Evolutionary conservation across 2,113 vertebrate species (phyloP).

Genomic region (Gambusia affinis): DNA sequence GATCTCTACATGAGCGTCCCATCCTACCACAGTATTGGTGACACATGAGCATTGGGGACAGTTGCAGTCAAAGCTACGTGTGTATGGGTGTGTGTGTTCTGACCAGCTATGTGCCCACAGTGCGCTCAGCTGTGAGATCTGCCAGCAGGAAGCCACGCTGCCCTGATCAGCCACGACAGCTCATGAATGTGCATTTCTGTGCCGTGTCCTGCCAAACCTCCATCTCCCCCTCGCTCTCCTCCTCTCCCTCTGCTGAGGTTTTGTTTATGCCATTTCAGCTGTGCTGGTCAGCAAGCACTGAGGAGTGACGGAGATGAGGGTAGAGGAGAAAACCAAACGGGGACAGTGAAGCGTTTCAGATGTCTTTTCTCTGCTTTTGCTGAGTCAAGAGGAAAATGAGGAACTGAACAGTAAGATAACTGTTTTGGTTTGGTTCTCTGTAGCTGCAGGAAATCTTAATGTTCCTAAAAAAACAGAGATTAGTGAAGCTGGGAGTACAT

Average conservation of each 20-base stretch:
- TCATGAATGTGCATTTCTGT: slow-evolving; percentile 41
- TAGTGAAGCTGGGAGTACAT: not conserved
- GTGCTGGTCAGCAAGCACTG: slow-evolving; percentile 10
- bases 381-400: not conserved
- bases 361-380: not conserved
- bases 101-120: slow-evolving; percentile 31
- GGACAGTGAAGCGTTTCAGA: not conserved
- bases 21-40: not conserved
- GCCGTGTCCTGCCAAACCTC: not conserved
- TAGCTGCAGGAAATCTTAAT: no score
- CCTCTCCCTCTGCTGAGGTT: slow-evolving; percentile 4
- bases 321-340: not conserved
- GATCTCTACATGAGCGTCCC: not conserved
- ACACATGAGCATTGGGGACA: slow-evolving; percentile 1
- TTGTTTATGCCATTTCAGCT: slow-evolving; percentile 18
- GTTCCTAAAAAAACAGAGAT: no score
- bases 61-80: slow-evolving; percentile 11
- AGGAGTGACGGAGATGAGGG: slow-evolving; percentile 10
- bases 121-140: slow-evolving; percentile 35
- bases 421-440: no score
- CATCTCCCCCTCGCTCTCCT: not conserved
- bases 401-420: not conserved
- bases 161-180: slow-evolving; percentile 27
- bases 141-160: slow-evolving; percentile 15
- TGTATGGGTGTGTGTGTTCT: not conserved